A percentile compares a stretch with the other conserved stretches of the same genome.
phyloP scores from a whole-genome alignment of 1,140 invertebrate genomes.

The Andricus grossulariae region DNA sequence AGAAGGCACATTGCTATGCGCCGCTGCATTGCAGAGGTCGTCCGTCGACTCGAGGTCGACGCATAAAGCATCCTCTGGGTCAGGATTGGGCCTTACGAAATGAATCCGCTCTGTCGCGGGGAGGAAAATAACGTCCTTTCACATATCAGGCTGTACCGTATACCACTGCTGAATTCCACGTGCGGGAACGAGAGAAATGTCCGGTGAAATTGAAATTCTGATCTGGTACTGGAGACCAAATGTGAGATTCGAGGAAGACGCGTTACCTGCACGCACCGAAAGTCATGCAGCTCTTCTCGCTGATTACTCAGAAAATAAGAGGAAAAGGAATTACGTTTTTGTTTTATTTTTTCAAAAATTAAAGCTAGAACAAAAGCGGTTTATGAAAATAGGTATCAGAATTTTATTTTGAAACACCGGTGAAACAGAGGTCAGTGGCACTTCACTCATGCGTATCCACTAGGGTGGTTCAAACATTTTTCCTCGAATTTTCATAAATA shows the following conservation, averaged over 20 bases:
- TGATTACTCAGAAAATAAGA: background rate
- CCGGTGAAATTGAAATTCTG: slow-evolving; percentile 56
- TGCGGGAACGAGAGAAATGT: slow-evolving; percentile 62
- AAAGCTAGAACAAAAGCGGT: no score
- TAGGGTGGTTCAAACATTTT: no score
- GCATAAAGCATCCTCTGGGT: slow-evolving; percentile 65
- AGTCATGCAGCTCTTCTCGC: slow-evolving; percentile 27
- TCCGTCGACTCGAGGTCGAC: slow-evolving; percentile 57
- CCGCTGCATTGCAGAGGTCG: slow-evolving; percentile 53
- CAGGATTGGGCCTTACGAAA: slow-evolving; percentile 50
- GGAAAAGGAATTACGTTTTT: background rate
- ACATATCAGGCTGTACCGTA: slow-evolving; percentile 47
- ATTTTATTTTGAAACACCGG: no score
- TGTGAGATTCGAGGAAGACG: slow-evolving; percentile 35
- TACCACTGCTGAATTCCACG: slow-evolving; percentile 44
- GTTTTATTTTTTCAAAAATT: no score
- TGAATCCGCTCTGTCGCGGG: slow-evolving; percentile 44
- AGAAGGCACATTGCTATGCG: slow-evolving; percentile 63
- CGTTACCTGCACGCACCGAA: slow-evolving; percentile 17
- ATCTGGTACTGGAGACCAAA: slow-evolving; percentile 32
- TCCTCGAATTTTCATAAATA: no score
- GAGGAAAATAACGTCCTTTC: slow-evolving; percentile 41
- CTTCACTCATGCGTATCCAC: no score
- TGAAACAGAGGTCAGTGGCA: no score
- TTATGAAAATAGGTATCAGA: no score